Percentiles rank a stretch among this genome's conserved stretches.
These are phyloP conservation scores for Machimus atricapillus DNA, from an alignment of 2,888 invertebrate species.

Conservation along the genomic window DNA sequence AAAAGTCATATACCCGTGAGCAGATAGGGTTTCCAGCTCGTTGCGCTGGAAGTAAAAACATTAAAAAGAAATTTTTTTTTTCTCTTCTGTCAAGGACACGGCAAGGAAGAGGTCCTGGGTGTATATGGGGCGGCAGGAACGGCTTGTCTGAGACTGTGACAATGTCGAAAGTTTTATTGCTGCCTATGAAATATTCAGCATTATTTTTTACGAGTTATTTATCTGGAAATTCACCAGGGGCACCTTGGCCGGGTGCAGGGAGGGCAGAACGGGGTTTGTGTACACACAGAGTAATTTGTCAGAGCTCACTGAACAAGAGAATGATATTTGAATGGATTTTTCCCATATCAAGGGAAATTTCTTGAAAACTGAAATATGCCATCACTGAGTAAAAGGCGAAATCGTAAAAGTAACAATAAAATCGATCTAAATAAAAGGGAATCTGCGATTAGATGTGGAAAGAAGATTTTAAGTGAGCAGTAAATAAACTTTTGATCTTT, in stretches of 20 bases:
- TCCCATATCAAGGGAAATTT: not conserved
- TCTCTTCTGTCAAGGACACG: not conserved
- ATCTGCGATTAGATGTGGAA: not conserved
- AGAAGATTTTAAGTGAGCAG: not conserved
- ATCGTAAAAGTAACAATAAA: not conserved
- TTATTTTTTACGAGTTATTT: not conserved
- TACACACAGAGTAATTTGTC: not conserved
- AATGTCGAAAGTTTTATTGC: not conserved
- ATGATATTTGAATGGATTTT: not conserved
- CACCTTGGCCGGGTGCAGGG: not conserved
- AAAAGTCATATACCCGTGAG: not conserved
- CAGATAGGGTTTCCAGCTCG: not conserved
- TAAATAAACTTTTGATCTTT: not conserved
- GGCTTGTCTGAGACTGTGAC: not conserved
- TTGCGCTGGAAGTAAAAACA: not conserved
- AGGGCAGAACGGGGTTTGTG: not conserved
- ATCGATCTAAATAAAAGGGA: not conserved
- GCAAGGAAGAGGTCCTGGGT: not conserved
- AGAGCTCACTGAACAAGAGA: not conserved
- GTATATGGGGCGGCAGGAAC: not conserved
- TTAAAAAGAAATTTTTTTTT: not conserved
- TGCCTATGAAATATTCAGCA: not conserved
- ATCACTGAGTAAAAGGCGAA: not conserved
- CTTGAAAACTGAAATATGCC: not conserved
- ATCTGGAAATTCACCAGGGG: not conserved